Evolutionary conservation across 2,888 invertebrate species (phyloP).

Genomic region (Schizaphis graminum): DNA sequence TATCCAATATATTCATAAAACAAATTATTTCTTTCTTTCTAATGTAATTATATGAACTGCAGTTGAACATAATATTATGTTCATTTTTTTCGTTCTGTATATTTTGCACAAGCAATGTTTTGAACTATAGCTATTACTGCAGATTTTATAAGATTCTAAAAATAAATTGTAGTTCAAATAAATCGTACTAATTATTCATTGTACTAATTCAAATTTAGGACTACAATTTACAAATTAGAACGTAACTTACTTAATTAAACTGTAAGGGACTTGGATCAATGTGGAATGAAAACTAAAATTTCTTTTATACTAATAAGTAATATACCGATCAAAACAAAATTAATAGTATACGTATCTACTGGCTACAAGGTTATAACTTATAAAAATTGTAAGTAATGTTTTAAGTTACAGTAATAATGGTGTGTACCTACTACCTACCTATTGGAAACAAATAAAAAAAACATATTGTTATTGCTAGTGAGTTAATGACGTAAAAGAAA

Average conservation of each 20-base stretch:
- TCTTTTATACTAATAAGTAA: neutral
- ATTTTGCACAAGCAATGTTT: neutral
- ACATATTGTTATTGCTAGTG: conserved; percentile 1
- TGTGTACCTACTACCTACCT: neutral
- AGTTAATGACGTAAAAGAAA: conserved; percentile 44
- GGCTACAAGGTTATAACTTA: neutral
- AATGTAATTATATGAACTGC: neutral
- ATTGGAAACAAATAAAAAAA: conserved; percentile 9
- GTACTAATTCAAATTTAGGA: neutral
- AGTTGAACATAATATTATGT: neutral
- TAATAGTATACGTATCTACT: neutral
- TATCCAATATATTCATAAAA: neutral
- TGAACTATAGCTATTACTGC: neutral
- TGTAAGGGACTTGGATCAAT: neutral
- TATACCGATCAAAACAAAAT: neutral
- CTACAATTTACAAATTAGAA: neutral
- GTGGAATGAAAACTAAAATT: neutral
- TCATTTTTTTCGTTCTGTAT: neutral
- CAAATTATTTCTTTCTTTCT: neutral
- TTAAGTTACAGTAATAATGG: neutral
- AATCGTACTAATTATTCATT: neutral
- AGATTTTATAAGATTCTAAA: neutral
- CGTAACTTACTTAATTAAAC: neutral
- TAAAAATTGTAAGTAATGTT: neutral
- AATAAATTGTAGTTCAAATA: neutral